Conservation (phyloP, 2,113 vertebrate genomes). For the Mus pahari region DNA sequence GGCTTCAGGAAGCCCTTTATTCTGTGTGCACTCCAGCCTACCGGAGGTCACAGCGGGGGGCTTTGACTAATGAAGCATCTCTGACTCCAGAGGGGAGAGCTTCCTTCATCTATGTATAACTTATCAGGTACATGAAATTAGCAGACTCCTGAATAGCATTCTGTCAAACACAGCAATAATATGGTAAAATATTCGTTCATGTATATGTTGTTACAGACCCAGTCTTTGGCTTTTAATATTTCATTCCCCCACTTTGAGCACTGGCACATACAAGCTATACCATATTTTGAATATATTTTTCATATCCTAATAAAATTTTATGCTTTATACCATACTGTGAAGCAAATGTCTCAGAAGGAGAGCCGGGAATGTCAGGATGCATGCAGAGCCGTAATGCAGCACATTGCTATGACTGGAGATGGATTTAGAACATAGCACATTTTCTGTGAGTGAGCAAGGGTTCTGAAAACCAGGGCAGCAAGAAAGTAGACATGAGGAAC, state of each 20-base stretch:
- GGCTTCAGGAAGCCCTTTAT: constrained; percentile 67
- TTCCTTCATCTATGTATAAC: constrained; percentile 69
- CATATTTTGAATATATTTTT: not conserved
- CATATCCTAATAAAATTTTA: not conserved
- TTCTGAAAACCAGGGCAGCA: not conserved
- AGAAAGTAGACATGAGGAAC: too few relatives aligned
- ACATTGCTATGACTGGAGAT: not conserved
- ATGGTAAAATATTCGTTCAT: not conserved
- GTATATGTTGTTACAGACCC: not conserved
- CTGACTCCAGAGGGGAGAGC: constrained; percentile 37
- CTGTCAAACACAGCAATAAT: not conserved
- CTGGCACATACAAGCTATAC: not conserved
- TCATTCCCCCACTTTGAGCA: not conserved
- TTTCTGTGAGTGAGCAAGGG: not conserved
- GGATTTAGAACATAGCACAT: not conserved
- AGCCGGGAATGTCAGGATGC: not conserved
- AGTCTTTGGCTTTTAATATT: not conserved
- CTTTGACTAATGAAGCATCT: constrained; percentile 85
- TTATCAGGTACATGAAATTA: constrained; percentile 73
- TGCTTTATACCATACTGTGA: not conserved
- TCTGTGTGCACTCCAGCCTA: constrained; percentile 45
- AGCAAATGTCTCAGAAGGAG: not conserved
- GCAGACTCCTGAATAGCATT: not conserved
- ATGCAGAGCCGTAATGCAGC: not conserved
- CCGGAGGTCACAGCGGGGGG: constrained; percentile 83